Evolutionary conservation across 2,888 invertebrate species (phyloP), one percentile per base, ranked within the genome.

Genomic region (Cryptus viduatorius): DNA sequence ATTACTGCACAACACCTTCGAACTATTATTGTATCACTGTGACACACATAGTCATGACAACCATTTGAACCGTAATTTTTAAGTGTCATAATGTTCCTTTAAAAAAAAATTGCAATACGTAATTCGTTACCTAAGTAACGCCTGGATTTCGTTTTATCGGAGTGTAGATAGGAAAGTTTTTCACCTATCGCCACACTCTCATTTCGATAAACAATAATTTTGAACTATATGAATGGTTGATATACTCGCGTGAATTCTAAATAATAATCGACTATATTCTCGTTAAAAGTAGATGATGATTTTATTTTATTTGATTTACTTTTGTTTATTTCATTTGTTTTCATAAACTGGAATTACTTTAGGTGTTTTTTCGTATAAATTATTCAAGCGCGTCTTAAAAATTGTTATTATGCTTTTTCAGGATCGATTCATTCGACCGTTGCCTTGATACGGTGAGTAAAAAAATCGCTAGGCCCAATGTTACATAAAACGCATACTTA

Each of bases 401-500:
- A 48, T 46, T 14, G 3, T 16, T 16, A 50, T 37, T 10, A 59
- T 16, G 37, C 50, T 53, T 71, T 71, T 67, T 44, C 29, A 46
- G 14, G 29, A 53, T 4, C 44, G 16, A 37, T 42, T 31, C 5
- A n/a, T 29, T 68, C 12, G 4, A 37, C 12, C 42, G 8, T 64
- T 48, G 46, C 73, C 61, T 79, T 64, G 75, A 50, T 59, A 3
- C 24, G n/a, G 4, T 44, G 44, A 24, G 31, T n/a, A n/a, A 31
- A 50, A 56, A 79, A 64, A 69, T 56, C 7, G 53, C 12, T 59
- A 59, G 56, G 69, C 46, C 19, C 44, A 42, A 61, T 44, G 73
- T 78, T 73, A 56, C 61, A 64, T 67, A 59, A 75, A 79, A 83
- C 65, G 48, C 46, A 50, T 42, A 68, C n/a, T 61, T n/a, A 68